These are phyloP conservation scores for Apamea epomidion DNA, from an alignment of 2,888 invertebrate genomes.

Conservation along the genomic window DNA sequence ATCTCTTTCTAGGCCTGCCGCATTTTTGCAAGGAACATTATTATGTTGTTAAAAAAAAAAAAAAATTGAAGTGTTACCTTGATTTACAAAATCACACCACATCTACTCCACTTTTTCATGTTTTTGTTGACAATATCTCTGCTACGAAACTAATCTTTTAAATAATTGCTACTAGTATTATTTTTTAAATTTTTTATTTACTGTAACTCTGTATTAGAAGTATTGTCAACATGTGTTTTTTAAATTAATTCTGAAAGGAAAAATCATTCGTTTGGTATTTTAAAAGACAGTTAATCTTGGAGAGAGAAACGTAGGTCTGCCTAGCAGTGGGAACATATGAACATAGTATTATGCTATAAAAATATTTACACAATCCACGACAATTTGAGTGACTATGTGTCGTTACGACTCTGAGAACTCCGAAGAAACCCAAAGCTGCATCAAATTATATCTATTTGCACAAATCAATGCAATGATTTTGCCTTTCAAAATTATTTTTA, in stretches of 20 bases:
- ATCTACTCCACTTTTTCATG: not conserved
- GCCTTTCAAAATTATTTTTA: not conserved
- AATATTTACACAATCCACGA: not conserved
- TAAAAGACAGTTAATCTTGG: not conserved
- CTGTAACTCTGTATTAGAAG: conserved; percentile 12
- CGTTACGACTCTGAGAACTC: not conserved
- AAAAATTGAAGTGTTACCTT: not conserved
- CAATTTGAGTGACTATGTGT: not conserved
- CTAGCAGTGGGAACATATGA: too few relatives aligned
- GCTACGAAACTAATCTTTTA: not conserved
- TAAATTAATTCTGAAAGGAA: conserved; percentile 10
- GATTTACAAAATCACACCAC: conserved; percentile 38
- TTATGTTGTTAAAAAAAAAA: not conserved
- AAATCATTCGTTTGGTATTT: conserved; percentile 12
- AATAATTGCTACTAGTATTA: not conserved
- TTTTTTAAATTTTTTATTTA: not conserved
- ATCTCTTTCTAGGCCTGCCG: too few relatives aligned
- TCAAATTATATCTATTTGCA: not conserved
- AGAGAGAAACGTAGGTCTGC: too few relatives aligned
- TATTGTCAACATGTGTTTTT: conserved; percentile 8
- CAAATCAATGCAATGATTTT: conserved; percentile 4
- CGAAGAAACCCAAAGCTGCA: not conserved
- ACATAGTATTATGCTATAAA: too few relatives aligned
- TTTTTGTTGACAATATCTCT: conserved; percentile 35
- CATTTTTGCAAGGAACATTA: not conserved